Evolutionary conservation across 2,797 vertebrate species (phyloP).

Genomic region (Sylvia borin): DNA sequence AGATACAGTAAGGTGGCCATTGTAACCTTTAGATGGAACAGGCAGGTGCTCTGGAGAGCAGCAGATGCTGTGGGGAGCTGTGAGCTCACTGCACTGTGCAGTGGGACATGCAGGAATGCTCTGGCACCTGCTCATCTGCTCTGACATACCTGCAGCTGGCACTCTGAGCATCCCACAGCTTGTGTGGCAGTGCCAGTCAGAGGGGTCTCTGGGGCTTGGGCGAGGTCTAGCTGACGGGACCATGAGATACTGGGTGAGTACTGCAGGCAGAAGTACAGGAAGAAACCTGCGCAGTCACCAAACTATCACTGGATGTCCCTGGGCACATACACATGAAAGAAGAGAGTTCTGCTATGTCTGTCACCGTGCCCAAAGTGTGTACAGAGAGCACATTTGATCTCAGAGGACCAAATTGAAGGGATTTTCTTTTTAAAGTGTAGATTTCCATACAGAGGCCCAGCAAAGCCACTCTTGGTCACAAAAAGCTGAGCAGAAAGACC

Average conservation of each 20-base stretch:
- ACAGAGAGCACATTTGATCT: not conserved
- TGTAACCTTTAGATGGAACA: not conserved
- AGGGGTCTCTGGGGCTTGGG: not conserved
- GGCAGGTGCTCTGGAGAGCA: not conserved
- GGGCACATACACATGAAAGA: not conserved
- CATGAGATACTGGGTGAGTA: not conserved
- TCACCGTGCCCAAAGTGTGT: not conserved
- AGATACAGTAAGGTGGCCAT: not conserved
- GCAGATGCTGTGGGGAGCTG: not conserved
- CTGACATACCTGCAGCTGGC: not conserved
- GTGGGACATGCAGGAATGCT: rapidly evolving
- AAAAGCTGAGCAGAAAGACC: not conserved
- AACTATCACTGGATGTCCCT: not conserved
- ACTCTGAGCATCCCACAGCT: not conserved
- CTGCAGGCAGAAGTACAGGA: not conserved
- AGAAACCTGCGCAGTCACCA: not conserved
- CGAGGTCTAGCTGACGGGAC: not conserved
- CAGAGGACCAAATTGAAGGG: not conserved
- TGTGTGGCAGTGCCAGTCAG: not conserved
- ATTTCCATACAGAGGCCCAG: not conserved
- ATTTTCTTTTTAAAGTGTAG: not conserved
- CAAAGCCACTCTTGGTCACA: not conserved
- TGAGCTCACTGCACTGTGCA: rapidly evolving
- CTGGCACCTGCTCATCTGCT: not conserved
- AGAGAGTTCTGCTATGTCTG: not conserved